Percentiles rank a stretch among this genome's conserved stretches.
Conservation (phyloP, 2,888 invertebrate genomes). For the Elysia crispata region DNA sequence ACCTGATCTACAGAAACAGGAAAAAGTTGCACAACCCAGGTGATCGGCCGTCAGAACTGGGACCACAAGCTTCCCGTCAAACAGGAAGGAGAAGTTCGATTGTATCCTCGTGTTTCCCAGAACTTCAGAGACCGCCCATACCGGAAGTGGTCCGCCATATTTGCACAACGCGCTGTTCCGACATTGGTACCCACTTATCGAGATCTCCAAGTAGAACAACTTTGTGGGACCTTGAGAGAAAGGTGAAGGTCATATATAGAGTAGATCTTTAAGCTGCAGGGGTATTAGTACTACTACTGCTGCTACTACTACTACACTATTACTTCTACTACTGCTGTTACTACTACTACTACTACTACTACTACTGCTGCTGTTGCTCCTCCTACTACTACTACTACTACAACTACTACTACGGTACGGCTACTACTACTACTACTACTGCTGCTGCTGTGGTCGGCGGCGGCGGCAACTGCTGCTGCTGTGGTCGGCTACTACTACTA, state of each 20-base stretch:
- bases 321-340: not conserved
- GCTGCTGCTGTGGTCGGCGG: no score
- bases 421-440: conserved; percentile 37
- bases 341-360: not conserved
- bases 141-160: conserved; percentile 38
- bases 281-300: no score
- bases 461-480: no score
- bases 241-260: no score
- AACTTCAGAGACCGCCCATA: conserved; percentile 49
- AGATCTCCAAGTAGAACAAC: conserved; percentile 55
- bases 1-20: not conserved
- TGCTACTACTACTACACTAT: no score
- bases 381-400: conserved; percentile 12
- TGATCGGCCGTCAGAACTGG: conserved; percentile 11
- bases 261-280: no score
- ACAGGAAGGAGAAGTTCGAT: conserved; percentile 43
- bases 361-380: not conserved
- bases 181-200: conserved; percentile 59
- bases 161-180: conserved; percentile 51
- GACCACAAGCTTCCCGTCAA: conserved; percentile 34
- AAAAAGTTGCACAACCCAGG: conserved; percentile 29
- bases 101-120: conserved; percentile 48
- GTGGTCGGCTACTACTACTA: conserved; percentile 40
- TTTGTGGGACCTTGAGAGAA: conserved; percentile 25
- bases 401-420: conserved; percentile 14